Conservation (phyloP, 2,888 invertebrate genomes). For the Coremacera marginata region DNA sequence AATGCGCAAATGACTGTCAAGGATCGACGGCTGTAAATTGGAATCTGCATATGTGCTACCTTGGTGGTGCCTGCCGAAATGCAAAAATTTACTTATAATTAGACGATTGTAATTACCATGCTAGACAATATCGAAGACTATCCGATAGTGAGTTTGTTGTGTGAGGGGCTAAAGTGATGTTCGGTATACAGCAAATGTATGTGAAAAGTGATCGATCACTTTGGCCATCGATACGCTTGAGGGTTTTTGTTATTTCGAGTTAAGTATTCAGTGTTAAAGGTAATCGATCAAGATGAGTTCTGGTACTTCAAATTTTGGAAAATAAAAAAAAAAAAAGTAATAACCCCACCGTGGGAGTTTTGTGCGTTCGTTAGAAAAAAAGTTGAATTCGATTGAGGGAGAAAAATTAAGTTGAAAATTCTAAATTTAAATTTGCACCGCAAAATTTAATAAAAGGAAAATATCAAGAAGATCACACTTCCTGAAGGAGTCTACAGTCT, state of each 20-base stretch:
- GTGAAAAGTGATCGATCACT: slow-evolving; percentile 14
- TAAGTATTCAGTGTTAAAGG: background rate
- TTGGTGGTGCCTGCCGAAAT: background rate
- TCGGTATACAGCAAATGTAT: background rate
- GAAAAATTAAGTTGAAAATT: background rate
- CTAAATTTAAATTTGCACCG: background rate
- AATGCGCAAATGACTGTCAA: slow-evolving; percentile 2
- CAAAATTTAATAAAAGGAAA: background rate
- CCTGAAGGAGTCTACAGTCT: too few species aligned
- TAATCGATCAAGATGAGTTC: slow-evolving; percentile 11
- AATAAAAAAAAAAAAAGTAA: too few species aligned
- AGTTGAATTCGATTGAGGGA: background rate
- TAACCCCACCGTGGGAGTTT: slow-evolving; percentile 18
- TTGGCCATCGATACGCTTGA: background rate
- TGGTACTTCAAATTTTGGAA: background rate
- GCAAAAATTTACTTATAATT: background rate
- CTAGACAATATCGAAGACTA: too few species aligned
- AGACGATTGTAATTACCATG: slow-evolving; percentile 10
- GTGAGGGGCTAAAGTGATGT: background rate
- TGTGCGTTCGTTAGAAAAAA: background rate
- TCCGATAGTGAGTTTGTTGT: background rate
- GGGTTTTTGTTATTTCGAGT: background rate
- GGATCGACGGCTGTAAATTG: slow-evolving; percentile 12
- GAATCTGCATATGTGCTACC: slow-evolving; percentile 1
- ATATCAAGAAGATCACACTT: too few species aligned